Percentiles rank a stretch among this genome's conserved stretches.
Conservation (phyloP, 2,888 invertebrate genomes). For the Phania funesta region DNA sequence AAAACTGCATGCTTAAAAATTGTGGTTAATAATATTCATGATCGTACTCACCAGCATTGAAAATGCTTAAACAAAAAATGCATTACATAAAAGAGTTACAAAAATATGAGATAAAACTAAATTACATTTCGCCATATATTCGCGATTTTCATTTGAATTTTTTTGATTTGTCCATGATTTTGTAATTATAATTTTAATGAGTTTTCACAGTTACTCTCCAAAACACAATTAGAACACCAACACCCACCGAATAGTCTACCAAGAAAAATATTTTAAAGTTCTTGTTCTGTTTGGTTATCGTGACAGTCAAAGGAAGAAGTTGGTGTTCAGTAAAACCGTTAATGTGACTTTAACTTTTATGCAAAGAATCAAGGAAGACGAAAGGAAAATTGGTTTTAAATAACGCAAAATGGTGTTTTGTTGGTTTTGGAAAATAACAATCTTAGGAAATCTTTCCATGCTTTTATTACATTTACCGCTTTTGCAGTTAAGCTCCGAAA, state of each 20-base stretch:
- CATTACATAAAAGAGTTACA: constrained; percentile 8
- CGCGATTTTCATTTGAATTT: constrained; percentile 13
- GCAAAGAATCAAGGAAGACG: constrained; percentile 19
- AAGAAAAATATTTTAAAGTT: constrained; percentile 12
- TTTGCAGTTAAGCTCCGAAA: constrained; percentile 34
- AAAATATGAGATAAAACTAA: constrained; percentile 61
- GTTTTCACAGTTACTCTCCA: constrained; percentile 45
- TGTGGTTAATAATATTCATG: constrained; percentile 66
- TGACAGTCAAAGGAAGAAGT: constrained; percentile 66
- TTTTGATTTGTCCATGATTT: constrained; percentile 36
- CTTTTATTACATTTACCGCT: constrained; percentile 26
- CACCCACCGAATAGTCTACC: constrained; percentile 14
- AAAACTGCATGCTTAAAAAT: constrained; percentile 49
- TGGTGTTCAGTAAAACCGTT: constrained; percentile 61
- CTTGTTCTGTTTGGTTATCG: constrained; percentile 28
- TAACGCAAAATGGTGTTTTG: constrained; percentile 51
- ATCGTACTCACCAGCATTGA: constrained; percentile 34
- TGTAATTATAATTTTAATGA: constrained; percentile 67
- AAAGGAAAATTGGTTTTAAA: constrained; percentile 52
- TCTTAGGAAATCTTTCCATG: constrained; percentile 64
- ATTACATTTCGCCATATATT: constrained; percentile 66
- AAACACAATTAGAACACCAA: constrained; percentile 59
- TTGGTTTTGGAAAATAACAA: constrained; percentile 24
- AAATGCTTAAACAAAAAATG: constrained; percentile 23
- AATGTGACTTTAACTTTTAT: constrained; percentile 47